Evolutionary conservation across 2,888 invertebrate species (phyloP), one percentile per base, ranked within the genome.

Genomic region (Lochmaea crataegi): DNA sequence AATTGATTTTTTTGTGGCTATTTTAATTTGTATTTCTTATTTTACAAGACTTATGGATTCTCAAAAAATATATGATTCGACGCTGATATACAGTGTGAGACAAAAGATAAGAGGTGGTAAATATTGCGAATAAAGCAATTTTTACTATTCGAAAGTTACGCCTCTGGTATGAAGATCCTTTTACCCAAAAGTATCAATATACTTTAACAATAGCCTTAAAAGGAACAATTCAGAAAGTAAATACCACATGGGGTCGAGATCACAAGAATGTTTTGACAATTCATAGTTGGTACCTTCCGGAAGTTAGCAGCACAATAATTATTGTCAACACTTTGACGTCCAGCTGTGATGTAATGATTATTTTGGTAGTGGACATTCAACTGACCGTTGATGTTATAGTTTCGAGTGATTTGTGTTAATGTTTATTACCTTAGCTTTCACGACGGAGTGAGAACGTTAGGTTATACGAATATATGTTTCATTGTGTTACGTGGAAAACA

Each of bases 251-350:
- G 67, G 51, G 80, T 26, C 66, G 45, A 71, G 67, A 75, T 79
- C 75, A 77, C 57, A 65, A 75, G 77, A 78, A 78, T 82, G 81
- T 82, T 82, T 80, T 82, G 82, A 82, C 81, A 80, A 75, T 77
- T 75, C 66, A 63, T 41, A 9, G 42, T 18, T 18, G 70, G 68
- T 67, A 76, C 76, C 77, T 75, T 75, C 68, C 82, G 82, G 83
- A 84, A 84, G 84, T 81, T 79, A 78, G 71, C 69, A 78, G 79
- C 79, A 80, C 82, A 80, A 61, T 41, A 61, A 84, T 84, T 84
- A 83, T 84, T 84, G 84, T 85, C 84, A 84, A 84, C 85, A 85
- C 85, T 82, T 83, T 74, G 75, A 80, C 79, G 71, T 79, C 84
- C 83, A 80, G 83, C 84, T 83, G 84, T 75, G 84, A 80, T 73